Conservation (phyloP, 2,113 vertebrate species). For the Recurvirostra avosetta region DNA sequence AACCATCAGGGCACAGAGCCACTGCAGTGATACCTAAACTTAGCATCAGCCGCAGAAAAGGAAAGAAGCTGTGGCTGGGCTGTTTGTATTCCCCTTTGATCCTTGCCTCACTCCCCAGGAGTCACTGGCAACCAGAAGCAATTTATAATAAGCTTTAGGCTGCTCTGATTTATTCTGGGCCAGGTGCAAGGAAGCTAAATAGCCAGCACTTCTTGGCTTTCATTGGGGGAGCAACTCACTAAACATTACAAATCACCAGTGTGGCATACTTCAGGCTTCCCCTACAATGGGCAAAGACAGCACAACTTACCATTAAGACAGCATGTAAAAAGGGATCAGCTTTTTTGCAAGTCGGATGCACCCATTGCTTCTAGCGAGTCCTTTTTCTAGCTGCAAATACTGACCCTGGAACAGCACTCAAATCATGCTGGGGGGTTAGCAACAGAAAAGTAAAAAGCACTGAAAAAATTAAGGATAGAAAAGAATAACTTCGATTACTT, state of each 20-base stretch:
- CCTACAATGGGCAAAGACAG: background rate
- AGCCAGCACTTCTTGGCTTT: conserved; percentile 2
- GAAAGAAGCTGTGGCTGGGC: background rate
- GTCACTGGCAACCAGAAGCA: background rate
- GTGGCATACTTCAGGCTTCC: background rate
- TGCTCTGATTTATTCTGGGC: conserved; percentile 22
- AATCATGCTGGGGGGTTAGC: background rate
- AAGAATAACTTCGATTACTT: background rate
- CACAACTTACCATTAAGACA: background rate
- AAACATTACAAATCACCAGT: background rate
- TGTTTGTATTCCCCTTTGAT: background rate
- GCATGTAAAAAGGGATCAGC: background rate
- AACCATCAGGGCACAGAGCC: background rate
- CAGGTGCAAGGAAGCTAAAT: conserved; percentile 21
- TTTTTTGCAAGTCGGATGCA: background rate
- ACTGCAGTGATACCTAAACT: background rate
- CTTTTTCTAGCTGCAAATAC: background rate
- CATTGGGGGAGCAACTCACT: background rate
- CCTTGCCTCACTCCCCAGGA: background rate
- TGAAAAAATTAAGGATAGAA: background rate
- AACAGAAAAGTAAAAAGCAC: background rate
- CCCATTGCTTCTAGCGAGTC: background rate
- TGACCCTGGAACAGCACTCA: background rate
- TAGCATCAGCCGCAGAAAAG: background rate
- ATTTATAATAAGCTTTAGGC: conserved; percentile 19